Evolutionary conservation across 2,888 invertebrate species (phyloP).

Genomic region (Andrena minutula): DNA sequence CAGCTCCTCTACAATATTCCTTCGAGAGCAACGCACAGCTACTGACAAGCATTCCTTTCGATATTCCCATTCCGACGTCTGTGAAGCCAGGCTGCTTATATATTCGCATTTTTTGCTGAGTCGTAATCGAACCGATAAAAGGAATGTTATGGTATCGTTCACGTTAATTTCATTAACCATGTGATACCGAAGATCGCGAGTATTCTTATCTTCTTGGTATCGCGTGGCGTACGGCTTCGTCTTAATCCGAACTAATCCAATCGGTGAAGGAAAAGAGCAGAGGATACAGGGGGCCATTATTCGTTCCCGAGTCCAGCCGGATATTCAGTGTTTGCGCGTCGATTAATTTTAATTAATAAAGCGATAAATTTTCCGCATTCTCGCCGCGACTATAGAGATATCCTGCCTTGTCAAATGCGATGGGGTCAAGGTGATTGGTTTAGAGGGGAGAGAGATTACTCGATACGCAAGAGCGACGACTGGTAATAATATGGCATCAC

Average conservation of each 20-base stretch:
- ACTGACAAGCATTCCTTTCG: neutral
- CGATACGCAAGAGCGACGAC: conserved; percentile 49
- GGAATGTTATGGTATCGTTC: neutral
- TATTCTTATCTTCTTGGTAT: conserved; percentile 27
- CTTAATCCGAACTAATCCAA: conserved; percentile 53
- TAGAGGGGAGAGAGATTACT: neutral
- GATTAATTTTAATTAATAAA: too few relatives aligned
- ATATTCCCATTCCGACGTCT: neutral
- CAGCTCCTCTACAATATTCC: neutral
- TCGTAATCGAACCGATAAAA: neutral
- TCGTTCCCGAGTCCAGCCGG: conserved; percentile 23
- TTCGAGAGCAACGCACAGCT: neutral
- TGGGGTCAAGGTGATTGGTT: conserved; percentile 13
- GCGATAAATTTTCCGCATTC: conserved; percentile 23
- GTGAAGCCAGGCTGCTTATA: neutral
- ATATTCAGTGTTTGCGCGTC: neutral
- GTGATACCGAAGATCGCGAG: conserved; percentile 19
- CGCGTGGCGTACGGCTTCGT: conserved; percentile 54
- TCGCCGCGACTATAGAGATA: neutral
- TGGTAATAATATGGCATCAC: conserved; percentile 64
- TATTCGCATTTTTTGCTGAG: neutral
- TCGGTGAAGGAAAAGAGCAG: conserved; percentile 37
- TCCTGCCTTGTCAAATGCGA: neutral
- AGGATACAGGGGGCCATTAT: conserved; percentile 15
- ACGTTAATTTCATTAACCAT: conserved; percentile 9